A percentile compares a stretch with the other conserved stretches of the same genome.
Evolutionary conservation across 2,888 invertebrate genomes (phyloP).

Genomic region (Polydrusus pterygomalis): DNA sequence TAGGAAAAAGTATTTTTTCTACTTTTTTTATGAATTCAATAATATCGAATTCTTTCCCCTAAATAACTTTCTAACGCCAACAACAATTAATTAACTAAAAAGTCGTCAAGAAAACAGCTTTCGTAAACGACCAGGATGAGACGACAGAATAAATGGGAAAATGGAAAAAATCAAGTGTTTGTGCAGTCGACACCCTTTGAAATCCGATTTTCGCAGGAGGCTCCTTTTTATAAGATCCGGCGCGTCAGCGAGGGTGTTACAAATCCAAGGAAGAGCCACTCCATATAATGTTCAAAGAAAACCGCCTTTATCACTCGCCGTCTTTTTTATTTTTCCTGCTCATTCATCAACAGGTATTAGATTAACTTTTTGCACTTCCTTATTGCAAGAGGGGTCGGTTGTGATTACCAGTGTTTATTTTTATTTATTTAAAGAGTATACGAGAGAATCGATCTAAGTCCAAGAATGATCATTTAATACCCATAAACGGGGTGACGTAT

Average conservation of each 20-base stretch:
- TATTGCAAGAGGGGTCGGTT: constrained; percentile 24
- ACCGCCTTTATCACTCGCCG: constrained; percentile 63
- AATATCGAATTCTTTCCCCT: not conserved
- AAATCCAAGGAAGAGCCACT: constrained; percentile 60
- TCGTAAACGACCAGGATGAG: constrained; percentile 59
- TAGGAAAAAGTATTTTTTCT: no score
- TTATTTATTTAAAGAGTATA: not conserved
- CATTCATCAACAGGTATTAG: constrained; percentile 67
- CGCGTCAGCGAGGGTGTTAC: constrained; percentile 58
- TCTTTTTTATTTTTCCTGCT: constrained; percentile 62
- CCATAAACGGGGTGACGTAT: no score
- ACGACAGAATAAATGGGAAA: constrained; percentile 66
- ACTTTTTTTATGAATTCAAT: no score
- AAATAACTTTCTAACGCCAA: not conserved
- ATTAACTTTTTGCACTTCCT: constrained; percentile 62
- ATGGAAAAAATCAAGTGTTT: constrained; percentile 69
- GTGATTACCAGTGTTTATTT: constrained; percentile 12
- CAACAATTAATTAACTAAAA: constrained; percentile 40
- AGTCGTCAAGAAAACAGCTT: constrained; percentile 32
- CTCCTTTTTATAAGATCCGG: constrained; percentile 63
- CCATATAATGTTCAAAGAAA: constrained; percentile 63
- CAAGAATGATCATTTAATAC: no score
- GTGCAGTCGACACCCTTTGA: constrained; percentile 70
- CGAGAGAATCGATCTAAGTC: not conserved
- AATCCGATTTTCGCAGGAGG: constrained; percentile 68